Base-by-base conservation (phyloP, 2,797 vertebrate species). In the Ara ararauna region DNA sequence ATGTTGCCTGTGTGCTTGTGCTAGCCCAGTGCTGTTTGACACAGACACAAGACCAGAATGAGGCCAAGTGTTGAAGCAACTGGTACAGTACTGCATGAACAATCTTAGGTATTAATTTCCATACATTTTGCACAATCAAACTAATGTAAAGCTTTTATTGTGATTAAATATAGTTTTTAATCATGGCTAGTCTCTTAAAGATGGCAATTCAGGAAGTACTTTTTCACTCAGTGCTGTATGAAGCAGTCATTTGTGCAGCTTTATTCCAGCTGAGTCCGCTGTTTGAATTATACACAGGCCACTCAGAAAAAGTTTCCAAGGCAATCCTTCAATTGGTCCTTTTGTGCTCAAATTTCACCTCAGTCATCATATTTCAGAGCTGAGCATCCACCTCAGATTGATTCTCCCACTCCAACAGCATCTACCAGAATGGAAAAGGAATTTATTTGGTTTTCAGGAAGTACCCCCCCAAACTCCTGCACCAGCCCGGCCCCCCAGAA, bases 251-350 rank as follows among this genome's bases (percentile, higher is more conserved):
- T 94, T 88, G 61, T 24, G 38, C 66, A 88, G 38, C 67, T 84
- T 79, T 91, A 68, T 91, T 94, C 79, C 77, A 92, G 72, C 75
- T 89, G 87, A 91, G 40, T 60, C 70, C 1, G 15, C 80, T 96
- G 73, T 77, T 91, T 91, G 70, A 72, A 82, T 89, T 94, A 90
- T 42, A 85, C 16, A 30, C n/a, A 71, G 58, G 47, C 58, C 62
- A 90, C 78, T 96, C 73, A 78, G 82, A 76, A 90, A 26, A 75
- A 89, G 91, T 94, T 94, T 91, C 96, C 91, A 84, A 90, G 74
- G 74, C 60, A 96, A 94, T 94, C 44, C 56, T 87, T 94, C 65
- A 78, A 7, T 21, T 79, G 64, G 30, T 86, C 68, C 54, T 90
- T 93, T 87, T 87, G 36, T 67, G 67, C n/a, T 90, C 82, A 67